Conservation (phyloP, 2,888 invertebrate species). For the Ornithoptera priamus region DNA sequence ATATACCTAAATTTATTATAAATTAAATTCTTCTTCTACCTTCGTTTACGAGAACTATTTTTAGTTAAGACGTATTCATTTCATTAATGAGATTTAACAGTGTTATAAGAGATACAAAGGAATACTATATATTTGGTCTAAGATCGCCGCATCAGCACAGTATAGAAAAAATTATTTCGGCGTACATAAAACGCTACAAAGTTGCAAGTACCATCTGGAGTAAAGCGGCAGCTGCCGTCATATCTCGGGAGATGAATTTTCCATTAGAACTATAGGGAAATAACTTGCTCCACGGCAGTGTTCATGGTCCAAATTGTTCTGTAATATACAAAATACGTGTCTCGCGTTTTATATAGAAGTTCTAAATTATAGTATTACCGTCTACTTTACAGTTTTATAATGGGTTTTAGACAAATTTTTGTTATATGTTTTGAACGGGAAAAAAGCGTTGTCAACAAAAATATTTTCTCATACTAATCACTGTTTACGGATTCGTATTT, state of each 20-base stretch:
- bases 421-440: too few species aligned
- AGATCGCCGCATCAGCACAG: too few species aligned
- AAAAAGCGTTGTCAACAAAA: too few species aligned
- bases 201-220: not conserved
- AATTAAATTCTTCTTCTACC: not conserved
- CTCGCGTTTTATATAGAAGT: not conserved
- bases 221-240: conserved; percentile 4
- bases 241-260: conserved; percentile 10
- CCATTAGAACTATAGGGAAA: conserved; percentile 7
- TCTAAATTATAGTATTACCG: not conserved
- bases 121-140: too few species aligned
- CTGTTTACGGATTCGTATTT: too few species aligned
- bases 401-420: too few species aligned
- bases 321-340: not conserved
- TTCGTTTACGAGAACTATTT: not conserved
- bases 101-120: not conserved
- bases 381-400: not conserved
- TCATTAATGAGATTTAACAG: too few species aligned
- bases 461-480: too few species aligned
- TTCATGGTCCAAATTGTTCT: not conserved
- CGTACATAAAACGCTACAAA: not conserved
- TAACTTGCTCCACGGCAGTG: not conserved
- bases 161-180: not conserved
- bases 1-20: not conserved
- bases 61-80: not conserved